Percentiles rank a stretch among this genome's conserved stretches.
Evolutionary conservation across 2,888 invertebrate species (phyloP).

Genomic region (Mylabris sibirica): DNA sequence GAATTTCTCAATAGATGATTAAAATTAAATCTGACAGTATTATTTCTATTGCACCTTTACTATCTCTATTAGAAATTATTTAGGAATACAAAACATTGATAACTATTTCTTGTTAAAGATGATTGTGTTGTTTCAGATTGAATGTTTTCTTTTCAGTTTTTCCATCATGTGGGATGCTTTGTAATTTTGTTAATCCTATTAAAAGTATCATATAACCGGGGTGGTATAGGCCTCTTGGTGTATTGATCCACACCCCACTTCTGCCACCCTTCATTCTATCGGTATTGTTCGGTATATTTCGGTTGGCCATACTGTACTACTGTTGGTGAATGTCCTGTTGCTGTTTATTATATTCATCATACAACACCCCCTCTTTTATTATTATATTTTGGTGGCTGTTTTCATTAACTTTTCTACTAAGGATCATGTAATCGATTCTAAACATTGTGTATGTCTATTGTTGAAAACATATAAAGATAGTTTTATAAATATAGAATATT

Average conservation of each 20-base stretch:
- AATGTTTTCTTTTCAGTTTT: constrained; percentile 50
- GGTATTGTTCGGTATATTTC: constrained; percentile 37
- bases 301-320: constrained; percentile 35
- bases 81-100: not conserved
- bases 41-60: too few relatives aligned
- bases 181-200: constrained; percentile 62
- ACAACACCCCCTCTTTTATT: not conserved
- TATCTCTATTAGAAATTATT: too few relatives aligned
- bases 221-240: constrained; percentile 55
- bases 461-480: not conserved
- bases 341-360: constrained; percentile 19
- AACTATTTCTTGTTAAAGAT: not conserved
- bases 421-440: not conserved
- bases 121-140: constrained; percentile 48
- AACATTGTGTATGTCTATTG: constrained; percentile 10
- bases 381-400: constrained; percentile 9
- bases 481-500: not conserved
- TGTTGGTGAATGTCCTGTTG: constrained; percentile 29
- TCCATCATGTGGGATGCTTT: constrained; percentile 50
- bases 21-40: not conserved
- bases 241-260: constrained; percentile 56
- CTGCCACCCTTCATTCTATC: constrained; percentile 38
- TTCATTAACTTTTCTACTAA: not conserved
- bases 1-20: not conserved
- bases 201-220: constrained; percentile 61